Conservation (phyloP, 2,888 invertebrate species). For the Hololepta plana region DNA sequence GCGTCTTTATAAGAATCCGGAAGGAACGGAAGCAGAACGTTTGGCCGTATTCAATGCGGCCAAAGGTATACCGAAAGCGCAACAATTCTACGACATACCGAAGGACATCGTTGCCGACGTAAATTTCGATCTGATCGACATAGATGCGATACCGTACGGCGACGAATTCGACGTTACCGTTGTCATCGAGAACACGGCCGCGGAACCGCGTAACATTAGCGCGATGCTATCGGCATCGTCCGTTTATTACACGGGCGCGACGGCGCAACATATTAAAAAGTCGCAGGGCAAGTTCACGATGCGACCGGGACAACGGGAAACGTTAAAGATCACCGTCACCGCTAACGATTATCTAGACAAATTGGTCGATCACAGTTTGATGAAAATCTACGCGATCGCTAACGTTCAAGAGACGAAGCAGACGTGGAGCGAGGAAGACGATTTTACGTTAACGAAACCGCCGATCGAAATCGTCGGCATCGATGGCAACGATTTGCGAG, state of each 20-base stretch:
- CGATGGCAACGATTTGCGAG: constrained; percentile 31
- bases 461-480: constrained; percentile 46
- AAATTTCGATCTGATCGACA: constrained; percentile 44
- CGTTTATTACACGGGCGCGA: constrained; percentile 49
- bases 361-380: constrained; percentile 48
- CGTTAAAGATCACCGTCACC: constrained; percentile 39
- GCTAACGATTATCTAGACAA: constrained; percentile 51
- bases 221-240: constrained; percentile 43
- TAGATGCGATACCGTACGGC: constrained; percentile 45
- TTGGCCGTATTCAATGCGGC: constrained; percentile 48
- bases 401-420: constrained; percentile 55
- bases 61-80: constrained; percentile 39
- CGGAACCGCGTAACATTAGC: constrained; percentile 41
- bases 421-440: constrained; percentile 56
- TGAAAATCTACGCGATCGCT: constrained; percentile 56
- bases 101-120: constrained; percentile 42
- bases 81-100: constrained; percentile 40
- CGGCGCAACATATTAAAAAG: constrained; percentile 39
- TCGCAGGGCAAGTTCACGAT: constrained; percentile 41
- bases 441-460: constrained; percentile 51
- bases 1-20: constrained; percentile 41
- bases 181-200: constrained; percentile 36
- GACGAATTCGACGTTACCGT: constrained; percentile 47
- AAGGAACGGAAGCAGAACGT: constrained; percentile 44
- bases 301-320: constrained; percentile 42